Conservation (phyloP, 2,888 invertebrate species). For the Spodoptera littoralis region DNA sequence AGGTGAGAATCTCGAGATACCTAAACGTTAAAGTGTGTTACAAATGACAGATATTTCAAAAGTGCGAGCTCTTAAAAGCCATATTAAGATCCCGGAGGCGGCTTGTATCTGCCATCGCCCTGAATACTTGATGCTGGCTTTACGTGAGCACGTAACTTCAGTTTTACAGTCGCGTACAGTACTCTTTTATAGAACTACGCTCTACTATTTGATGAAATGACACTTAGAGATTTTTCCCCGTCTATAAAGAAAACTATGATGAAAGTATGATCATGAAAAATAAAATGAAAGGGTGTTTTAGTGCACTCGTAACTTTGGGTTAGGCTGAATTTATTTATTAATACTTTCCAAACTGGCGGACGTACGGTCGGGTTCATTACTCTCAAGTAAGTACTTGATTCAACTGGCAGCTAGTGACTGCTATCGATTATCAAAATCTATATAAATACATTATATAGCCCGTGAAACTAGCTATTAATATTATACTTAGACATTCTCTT, state of each 20-base stretch:
- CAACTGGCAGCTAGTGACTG: no score
- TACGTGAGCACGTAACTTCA: constrained; percentile 50
- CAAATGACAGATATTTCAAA: constrained; percentile 56
- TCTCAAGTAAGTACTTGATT: no score
- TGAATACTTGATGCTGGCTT: constrained; percentile 61
- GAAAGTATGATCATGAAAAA: constrained; percentile 15
- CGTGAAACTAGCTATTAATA: no score
- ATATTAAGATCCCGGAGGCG: constrained; percentile 44
- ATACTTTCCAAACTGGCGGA: not conserved
- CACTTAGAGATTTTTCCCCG: constrained; percentile 24
- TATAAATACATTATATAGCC: no score
- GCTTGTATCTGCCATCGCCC: constrained; percentile 55
- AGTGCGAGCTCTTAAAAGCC: constrained; percentile 38
- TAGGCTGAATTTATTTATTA: constrained; percentile 10
- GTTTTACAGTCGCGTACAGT: constrained; percentile 43
- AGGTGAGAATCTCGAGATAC: constrained; percentile 15
- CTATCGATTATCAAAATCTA: no score
- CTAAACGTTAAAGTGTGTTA: constrained; percentile 42
- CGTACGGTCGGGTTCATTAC: no score
- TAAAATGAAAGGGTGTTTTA: not conserved
- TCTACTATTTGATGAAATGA: constrained; percentile 41
- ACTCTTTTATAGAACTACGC: constrained; percentile 37
- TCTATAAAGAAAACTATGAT: constrained; percentile 21
- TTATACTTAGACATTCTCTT: no score
- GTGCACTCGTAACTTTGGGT: constrained; percentile 4